Conservation (phyloP, 2,888 invertebrate species). For the Ectobius pallidus region DNA sequence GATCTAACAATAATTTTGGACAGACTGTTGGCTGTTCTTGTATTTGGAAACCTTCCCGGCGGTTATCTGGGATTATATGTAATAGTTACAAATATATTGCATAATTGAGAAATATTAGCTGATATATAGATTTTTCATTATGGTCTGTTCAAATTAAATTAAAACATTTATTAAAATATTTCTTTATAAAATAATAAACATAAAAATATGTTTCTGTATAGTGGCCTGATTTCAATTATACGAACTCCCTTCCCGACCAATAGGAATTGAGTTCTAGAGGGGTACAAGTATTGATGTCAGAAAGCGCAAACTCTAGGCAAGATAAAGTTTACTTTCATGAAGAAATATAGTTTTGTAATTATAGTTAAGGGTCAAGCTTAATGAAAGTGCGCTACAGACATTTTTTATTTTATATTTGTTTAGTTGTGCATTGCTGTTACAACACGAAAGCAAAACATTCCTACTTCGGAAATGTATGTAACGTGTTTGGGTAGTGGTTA, state of each 20-base stretch:
- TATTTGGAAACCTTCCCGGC: too few species aligned
- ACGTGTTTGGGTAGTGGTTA: slow-evolving; percentile 35
- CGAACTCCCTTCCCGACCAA: slow-evolving; percentile 35
- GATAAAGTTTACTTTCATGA: slow-evolving; percentile 39
- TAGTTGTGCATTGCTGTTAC: neutral
- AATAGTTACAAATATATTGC: too few species aligned
- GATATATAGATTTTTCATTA: too few species aligned
- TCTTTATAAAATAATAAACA: too few species aligned
- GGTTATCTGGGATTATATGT: too few species aligned
- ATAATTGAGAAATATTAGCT: too few species aligned
- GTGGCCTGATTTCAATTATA: too few species aligned
- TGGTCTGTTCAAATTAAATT: too few species aligned
- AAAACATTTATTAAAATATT: too few species aligned
- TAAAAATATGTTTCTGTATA: too few species aligned
- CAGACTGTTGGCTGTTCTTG: too few species aligned
- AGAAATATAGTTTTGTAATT: neutral
- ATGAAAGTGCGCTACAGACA: neutral
- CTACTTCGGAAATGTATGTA: slow-evolving; percentile 22
- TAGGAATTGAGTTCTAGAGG: slow-evolving; percentile 37
- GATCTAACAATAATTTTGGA: too few species aligned
- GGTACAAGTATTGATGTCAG: slow-evolving; percentile 42
- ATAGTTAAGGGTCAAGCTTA: neutral
- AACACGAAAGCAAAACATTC: neutral
- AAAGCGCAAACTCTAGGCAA: slow-evolving; percentile 36
- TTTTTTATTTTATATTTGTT: neutral